Evolutionary conservation across 1,140 invertebrate genomes (phyloP), one percentile per base, ranked within the genome.

Genomic region (Prorops nasuta): DNA sequence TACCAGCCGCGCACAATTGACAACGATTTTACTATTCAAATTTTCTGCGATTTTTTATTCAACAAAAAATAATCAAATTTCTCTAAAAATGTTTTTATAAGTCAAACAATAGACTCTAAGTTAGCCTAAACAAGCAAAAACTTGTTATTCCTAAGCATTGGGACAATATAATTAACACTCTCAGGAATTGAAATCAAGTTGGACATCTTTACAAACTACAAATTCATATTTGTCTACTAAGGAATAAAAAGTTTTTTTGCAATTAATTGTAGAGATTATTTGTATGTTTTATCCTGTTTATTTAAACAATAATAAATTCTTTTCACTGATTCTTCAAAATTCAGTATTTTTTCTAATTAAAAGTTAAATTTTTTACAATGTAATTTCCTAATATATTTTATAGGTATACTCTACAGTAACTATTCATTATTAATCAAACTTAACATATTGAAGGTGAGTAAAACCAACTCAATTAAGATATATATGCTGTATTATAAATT

Each of bases 1-100:
- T 72, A 69, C 64, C 60, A 63, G 61, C 66, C 61, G 64, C 60
- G 65, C 63, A 69, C 65, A 70, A 70, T 58, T 57, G 55, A 70
- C 67, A 71, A 71, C 67, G 67, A 71, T 51, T 59, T 59, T 62
- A 66, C 52, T 60, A 63, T 59, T 66, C 56, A 46, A 63, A 61
- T 62, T 60, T 46, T 65, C 52, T 57, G 60, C 54, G 53, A 60
- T 69, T 67, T 69, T 68, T 64, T 68, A 69, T 53, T 49, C 54
- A 49, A 60, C 38, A 54, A 58, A 51, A 58, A 57, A 67, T 61
- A 71, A 71, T 70, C 66, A 71, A 69, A 69, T 59, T 58, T 66
- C 58, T 63, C 66, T 71, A 64, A 69, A 60, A 60, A 36, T 55
- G 52, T 64, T 71, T 69, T 71, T 44, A 67, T 63, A 64, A 58